phyloP scores from a whole-genome alignment of 2,797 vertebrate species.

The Spinus pinus region DNA sequence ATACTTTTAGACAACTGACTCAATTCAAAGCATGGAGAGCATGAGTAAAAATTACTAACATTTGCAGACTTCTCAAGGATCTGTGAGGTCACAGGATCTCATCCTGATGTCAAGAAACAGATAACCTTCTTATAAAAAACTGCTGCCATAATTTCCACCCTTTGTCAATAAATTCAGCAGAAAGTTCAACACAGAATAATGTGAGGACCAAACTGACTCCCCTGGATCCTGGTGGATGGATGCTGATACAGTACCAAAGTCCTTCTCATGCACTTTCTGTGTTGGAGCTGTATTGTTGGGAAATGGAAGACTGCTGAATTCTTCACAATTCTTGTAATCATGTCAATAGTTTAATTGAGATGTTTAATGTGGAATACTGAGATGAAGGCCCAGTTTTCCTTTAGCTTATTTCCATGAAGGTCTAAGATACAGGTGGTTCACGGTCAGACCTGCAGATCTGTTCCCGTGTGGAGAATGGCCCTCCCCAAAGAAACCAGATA shows the following conservation, averaged over 20 bases:
- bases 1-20: not conserved
- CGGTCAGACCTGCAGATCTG: not conserved
- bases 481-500: not conserved
- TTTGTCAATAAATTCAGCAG: not conserved
- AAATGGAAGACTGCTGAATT: not conserved
- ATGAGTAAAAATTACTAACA: not conserved
- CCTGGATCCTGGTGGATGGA: not conserved
- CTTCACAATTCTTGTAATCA: not conserved
- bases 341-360: not conserved
- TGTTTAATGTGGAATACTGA: not conserved
- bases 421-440: not conserved
- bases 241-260: not conserved
- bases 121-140: not conserved
- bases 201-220: not conserved
- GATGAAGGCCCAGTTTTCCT: not conserved
- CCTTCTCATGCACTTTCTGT: not conserved
- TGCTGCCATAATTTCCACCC: not conserved
- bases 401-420: not conserved
- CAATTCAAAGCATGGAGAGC: not conserved
- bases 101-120: not conserved
- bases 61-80: not conserved
- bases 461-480: not conserved
- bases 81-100: not conserved
- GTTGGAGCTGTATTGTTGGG: not conserved
- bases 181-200: not conserved